Evolutionary conservation across 2,797 vertebrate species (phyloP), one percentile per base, ranked within the genome.

Genomic region (Austrolebias charrua): DNA sequence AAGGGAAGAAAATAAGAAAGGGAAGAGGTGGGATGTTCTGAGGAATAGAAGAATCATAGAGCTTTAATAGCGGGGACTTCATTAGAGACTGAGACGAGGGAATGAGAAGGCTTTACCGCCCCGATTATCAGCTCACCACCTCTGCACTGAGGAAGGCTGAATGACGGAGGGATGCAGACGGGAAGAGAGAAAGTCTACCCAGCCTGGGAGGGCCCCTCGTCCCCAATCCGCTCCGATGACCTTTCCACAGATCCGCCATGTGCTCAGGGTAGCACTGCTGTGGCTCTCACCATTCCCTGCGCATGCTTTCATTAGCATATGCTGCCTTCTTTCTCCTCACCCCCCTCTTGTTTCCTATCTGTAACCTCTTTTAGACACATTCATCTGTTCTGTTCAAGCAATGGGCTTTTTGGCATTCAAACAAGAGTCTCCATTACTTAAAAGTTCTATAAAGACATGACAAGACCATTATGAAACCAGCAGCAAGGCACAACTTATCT

Each of bases 21-120:
- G 28, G 16, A 24, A 12, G 51, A 20, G 24, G 55, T 2, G 29
- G 31, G 62, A 5, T 24, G 65, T 46, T 20, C 49, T 53, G 78
- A 54, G 76, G 75, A 86, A 80, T 42, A 70, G 81, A 73, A 82
- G 85, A 87, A 91, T 91, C 87, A 88, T 78, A 75, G 84, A 76
- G 85, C 82, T 88, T 89, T 92, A 90, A 86, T 88, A 75, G 75
- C 20, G 59, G 77, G 61, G 80, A 88, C 86, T 89, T 90, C 87
- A 89, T 92, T 90, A 91, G 87, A 85, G 84, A 79, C 72, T 60
- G 85, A 86, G 84, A 83, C 63, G 77, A 81, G 82, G 83, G 86
- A 86, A 80, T 85, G 82, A 86, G 86, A 74, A 69, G 79, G 88
- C 83, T 89, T 86, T 87, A 88, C 80, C 74, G 76, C 75, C 73